phyloP scores from a whole-genome alignment of 2,113 vertebrate species.

The Actenoides hombroni region DNA sequence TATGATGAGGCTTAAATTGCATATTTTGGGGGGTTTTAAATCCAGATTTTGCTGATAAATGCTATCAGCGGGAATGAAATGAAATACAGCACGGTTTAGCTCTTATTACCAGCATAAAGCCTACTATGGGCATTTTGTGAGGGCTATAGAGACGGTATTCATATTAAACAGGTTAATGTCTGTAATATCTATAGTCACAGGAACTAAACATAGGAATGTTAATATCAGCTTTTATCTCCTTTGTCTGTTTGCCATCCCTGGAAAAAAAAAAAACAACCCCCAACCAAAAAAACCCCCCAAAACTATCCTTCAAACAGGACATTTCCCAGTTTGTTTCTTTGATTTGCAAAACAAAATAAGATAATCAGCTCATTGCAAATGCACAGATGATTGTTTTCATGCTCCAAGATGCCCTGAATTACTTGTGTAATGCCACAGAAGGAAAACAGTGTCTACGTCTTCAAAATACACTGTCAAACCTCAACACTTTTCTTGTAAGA shows the following conservation, averaged over 20 bases:
- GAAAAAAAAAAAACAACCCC: background rate
- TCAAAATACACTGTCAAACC: background rate
- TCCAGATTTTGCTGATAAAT: conserved; percentile 98
- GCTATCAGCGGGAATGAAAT: conserved; percentile 96
- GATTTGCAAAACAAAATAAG: conserved; percentile 12
- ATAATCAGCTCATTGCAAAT: background rate
- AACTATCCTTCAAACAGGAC: background rate
- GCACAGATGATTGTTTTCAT: background rate
- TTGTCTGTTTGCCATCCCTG: background rate
- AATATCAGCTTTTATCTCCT: conserved; percentile 56
- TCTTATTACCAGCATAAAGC: conserved; percentile 79
- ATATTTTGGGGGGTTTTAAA: conserved; percentile 89
- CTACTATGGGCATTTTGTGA: conserved; percentile 53
- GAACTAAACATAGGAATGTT: conserved; percentile 63
- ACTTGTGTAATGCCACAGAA: background rate
- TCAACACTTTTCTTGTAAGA: background rate
- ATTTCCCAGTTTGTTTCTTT: conserved; percentile 17
- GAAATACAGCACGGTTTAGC: conserved; percentile 87
- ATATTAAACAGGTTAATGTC: conserved; percentile 63
- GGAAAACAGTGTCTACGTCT: background rate
- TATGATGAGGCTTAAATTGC: conserved; percentile 96
- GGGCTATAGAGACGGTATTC: conserved; percentile 60
- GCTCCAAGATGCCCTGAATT: background rate
- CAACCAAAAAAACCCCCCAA: background rate
- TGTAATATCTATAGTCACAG: conserved; percentile 63